phyloP scores from a whole-genome alignment of 2,797 vertebrate genomes.

The Scleropages formosus region DNA sequence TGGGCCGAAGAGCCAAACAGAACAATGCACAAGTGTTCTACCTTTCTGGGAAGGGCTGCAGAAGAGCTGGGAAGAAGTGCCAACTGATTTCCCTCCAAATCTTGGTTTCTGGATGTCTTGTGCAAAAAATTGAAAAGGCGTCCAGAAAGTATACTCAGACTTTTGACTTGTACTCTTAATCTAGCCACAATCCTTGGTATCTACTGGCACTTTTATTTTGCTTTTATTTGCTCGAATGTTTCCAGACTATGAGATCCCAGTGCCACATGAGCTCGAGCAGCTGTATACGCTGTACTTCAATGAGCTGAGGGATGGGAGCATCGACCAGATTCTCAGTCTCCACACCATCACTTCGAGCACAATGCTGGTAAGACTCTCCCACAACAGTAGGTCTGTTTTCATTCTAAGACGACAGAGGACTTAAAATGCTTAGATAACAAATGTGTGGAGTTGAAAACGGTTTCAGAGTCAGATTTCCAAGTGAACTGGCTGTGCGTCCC shows the following conservation, averaged over 20 bases:
- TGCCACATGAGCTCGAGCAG: conserved; percentile 43
- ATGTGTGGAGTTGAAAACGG: neutral
- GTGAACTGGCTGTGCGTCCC: neutral
- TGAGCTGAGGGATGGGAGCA: conserved; percentile 46
- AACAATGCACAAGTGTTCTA: too few relatives aligned
- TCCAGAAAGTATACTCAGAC: too few relatives aligned
- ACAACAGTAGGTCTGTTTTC: neutral
- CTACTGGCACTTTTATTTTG: neutral
- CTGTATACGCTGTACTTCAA: conserved; percentile 43
- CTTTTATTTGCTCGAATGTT: neutral
- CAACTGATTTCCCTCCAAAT: too few relatives aligned
- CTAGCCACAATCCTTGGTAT: too few relatives aligned
- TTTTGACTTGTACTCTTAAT: too few relatives aligned
- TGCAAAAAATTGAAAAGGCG: too few relatives aligned
- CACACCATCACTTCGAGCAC: conserved; percentile 44
- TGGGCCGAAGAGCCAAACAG: too few relatives aligned
- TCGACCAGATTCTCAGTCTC: conserved; percentile 51
- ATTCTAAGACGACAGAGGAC: neutral
- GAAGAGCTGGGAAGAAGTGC: too few relatives aligned
- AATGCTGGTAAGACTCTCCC: conserved; percentile 45
- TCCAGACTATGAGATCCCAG: conserved; percentile 43
- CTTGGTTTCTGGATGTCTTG: too few relatives aligned
- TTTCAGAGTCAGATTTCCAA: neutral
- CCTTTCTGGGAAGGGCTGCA: too few relatives aligned
- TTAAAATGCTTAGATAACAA: neutral